Conservation (phyloP, 2,113 vertebrate species). For the Toxotes chatareus region DNA sequence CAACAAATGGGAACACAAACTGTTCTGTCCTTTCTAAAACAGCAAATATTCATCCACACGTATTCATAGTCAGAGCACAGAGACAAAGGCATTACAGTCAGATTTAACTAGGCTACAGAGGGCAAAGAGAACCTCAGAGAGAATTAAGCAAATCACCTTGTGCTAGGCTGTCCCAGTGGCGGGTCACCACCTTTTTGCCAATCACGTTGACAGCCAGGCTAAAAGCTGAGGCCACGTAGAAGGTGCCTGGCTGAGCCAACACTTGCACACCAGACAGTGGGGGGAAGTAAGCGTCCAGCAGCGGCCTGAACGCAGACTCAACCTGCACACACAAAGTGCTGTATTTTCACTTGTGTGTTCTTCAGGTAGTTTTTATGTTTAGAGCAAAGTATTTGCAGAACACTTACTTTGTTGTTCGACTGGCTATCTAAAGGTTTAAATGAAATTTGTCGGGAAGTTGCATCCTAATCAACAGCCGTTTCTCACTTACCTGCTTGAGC, state of each 20-base stretch:
- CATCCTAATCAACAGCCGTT: neutral
- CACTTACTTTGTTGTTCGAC: neutral
- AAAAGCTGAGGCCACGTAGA: conserved; percentile 95
- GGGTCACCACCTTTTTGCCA: conserved; percentile 89
- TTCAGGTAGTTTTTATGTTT: neutral
- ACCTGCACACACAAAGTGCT: conserved; percentile 79
- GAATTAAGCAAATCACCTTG: conserved; percentile 81
- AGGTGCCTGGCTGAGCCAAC: conserved; percentile 93
- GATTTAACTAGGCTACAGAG: neutral
- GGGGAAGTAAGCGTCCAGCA: conserved; percentile 94
- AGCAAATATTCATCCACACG: neutral
- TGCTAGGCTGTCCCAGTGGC: conserved; percentile 85
- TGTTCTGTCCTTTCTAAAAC: neutral
- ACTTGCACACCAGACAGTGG: conserved; percentile 90
- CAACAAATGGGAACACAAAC: neutral
- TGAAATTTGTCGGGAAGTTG: too few relatives aligned
- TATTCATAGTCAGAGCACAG: neutral
- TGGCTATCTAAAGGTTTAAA: too few relatives aligned
- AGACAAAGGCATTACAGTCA: neutral
- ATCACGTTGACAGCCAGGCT: conserved; percentile 94
- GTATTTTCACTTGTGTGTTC: too few relatives aligned
- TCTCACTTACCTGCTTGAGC: conserved; percentile 88
- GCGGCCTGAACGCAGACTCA: conserved; percentile 89
- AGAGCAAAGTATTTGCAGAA: neutral
- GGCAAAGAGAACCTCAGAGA: neutral